phyloP scores from a whole-genome alignment of 2,888 invertebrate genomes.

The Adelognathus sp. region DNA sequence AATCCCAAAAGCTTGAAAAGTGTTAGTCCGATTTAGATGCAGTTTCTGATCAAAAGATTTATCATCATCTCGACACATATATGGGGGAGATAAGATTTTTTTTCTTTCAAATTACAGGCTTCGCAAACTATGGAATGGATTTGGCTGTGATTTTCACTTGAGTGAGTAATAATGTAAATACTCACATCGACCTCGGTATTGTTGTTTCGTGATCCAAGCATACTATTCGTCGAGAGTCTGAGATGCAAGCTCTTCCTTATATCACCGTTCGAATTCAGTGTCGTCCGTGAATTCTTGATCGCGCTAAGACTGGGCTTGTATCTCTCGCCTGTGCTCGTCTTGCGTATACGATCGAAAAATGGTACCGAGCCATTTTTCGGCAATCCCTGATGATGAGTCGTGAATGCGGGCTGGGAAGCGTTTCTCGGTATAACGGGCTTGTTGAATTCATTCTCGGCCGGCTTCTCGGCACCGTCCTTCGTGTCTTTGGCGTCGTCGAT shows the following conservation, averaged over 20 bases:
- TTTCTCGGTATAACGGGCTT: conserved; percentile 88
- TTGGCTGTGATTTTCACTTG: not conserved
- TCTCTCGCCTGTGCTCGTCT: conserved; percentile 91
- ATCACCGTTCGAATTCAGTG: conserved; percentile 89
- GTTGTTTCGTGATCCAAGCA: conserved; percentile 84
- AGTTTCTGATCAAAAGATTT: no score
- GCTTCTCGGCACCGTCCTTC: conserved; percentile 69
- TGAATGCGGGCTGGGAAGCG: conserved; percentile 94
- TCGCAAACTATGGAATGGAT: not conserved
- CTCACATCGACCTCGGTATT: conserved; percentile 83
- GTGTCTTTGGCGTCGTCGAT: conserved; percentile 80
- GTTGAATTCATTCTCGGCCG: conserved; percentile 77
- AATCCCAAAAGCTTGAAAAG: no score
- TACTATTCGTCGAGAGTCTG: conserved; percentile 84
- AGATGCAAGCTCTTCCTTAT: conserved; percentile 85
- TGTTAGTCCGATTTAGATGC: no score
- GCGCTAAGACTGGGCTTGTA: conserved; percentile 93
- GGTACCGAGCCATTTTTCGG: conserved; percentile 96
- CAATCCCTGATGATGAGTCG: conserved; percentile 87
- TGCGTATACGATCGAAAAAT: conserved; percentile 92
- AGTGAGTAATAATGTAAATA: conserved; percentile 43
- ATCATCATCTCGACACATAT: no score
- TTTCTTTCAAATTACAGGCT: not conserved
- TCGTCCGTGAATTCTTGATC: conserved; percentile 89
- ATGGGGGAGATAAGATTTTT: no score